A percentile compares a stretch with the other conserved stretches of the same genome.
Evolutionary conservation across 2,888 invertebrate species (phyloP).

Genomic region (Apamea crenata): DNA sequence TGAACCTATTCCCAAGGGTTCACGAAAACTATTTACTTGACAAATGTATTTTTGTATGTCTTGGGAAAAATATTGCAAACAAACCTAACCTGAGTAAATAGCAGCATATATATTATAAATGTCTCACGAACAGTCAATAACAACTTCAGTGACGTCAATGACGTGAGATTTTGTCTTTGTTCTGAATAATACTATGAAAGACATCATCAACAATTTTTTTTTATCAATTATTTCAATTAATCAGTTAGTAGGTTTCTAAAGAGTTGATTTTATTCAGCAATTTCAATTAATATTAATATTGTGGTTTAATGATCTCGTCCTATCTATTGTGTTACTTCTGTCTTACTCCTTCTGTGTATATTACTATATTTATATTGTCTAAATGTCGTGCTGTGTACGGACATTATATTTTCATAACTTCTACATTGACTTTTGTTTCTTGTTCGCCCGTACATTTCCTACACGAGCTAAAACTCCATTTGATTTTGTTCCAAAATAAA

Average conservation of each 20-base stretch:
- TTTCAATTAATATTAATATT: too few relatives aligned
- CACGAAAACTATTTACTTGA: constrained; percentile 43
- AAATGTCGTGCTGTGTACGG: too few relatives aligned
- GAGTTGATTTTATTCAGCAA: too few relatives aligned
- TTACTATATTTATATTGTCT: too few relatives aligned
- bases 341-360: too few relatives aligned
- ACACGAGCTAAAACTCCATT: too few relatives aligned
- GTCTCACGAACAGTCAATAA: constrained; percentile 23
- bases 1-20: constrained; percentile 19
- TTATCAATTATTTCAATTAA: neutral
- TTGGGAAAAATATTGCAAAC: constrained; percentile 42
- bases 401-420: too few relatives aligned
- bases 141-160: constrained; percentile 16
- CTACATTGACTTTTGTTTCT: too few relatives aligned
- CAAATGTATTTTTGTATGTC: constrained; percentile 40
- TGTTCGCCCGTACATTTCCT: too few relatives aligned
- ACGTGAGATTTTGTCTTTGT: constrained; percentile 1
- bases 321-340: too few relatives aligned
- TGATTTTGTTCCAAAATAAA: neutral
- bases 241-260: neutral
- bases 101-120: constrained; percentile 14
- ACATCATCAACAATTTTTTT: neutral
- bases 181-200: neutral
- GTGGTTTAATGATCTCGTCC: too few relatives aligned
- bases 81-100: constrained; percentile 38